A percentile compares a stretch with the other conserved stretches of the same genome.
phyloP scores from a whole-genome alignment of 2,888 invertebrate species.

The Philopedon plagiatum region DNA sequence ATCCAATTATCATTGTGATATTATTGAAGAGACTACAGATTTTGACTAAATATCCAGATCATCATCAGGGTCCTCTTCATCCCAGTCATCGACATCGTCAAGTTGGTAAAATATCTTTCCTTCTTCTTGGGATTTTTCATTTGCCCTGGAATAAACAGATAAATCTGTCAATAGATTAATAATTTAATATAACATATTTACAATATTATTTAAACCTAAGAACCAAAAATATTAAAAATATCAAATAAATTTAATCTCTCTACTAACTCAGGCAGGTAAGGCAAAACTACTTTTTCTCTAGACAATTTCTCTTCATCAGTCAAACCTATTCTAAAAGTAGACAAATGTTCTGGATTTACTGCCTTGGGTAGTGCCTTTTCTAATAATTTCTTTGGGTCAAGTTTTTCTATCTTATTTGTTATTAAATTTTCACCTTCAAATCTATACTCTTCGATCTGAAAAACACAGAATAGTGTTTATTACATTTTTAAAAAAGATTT shows the following conservation, averaged over 20 bases:
- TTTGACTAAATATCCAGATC: conserved; percentile 78
- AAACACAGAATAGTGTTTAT: background rate
- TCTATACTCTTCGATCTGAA: conserved; percentile 62
- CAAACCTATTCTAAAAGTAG: conserved; percentile 78
- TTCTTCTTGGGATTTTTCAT: conserved; percentile 48
- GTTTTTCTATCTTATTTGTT: conserved; percentile 62
- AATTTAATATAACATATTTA: no score
- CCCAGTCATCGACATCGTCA: conserved; percentile 86
- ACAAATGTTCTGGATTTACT: conserved; percentile 67
- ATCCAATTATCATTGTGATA: background rate
- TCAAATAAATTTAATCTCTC: no score
- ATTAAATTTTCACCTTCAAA: conserved; percentile 64
- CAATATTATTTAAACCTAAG: no score
- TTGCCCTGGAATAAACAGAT: conserved; percentile 25
- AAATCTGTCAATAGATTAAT: no score
- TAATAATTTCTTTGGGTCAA: conserved; percentile 58
- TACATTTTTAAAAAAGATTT: background rate
- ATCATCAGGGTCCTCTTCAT: conserved; percentile 91
- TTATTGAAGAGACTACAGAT: background rate
- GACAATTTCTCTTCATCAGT: conserved; percentile 75
- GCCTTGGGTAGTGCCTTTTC: conserved; percentile 57
- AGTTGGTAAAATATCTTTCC: conserved; percentile 82
- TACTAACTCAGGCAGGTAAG: conserved; percentile 71
- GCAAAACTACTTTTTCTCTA: conserved; percentile 71
- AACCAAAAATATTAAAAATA: no score